These are phyloP conservation scores for Anagrus nilaparvatae DNA, from an alignment of 1,140 invertebrate genomes.

Conservation along the genomic window DNA sequence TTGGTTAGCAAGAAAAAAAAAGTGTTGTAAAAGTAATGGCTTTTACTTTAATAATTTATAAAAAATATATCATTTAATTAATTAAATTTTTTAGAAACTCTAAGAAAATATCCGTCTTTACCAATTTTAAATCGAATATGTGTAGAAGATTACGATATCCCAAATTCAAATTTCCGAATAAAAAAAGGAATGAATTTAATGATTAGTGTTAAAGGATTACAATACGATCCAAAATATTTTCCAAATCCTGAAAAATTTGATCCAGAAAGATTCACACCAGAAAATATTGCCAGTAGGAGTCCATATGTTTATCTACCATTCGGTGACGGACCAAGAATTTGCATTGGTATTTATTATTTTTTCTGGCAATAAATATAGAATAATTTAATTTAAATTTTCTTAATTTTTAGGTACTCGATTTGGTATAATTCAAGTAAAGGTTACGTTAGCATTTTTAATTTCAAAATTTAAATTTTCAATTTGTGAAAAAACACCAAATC, in stretches of 20 bases:
- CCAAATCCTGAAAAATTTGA: conserved; percentile 51
- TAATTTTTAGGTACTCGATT: conserved; percentile 30
- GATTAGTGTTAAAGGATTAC: conserved; percentile 24
- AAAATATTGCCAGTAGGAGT: conserved; percentile 31
- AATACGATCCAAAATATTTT: conserved; percentile 39
- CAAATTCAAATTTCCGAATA: conserved; percentile 21
- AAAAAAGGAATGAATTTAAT: conserved; percentile 23
- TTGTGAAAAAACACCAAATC: conserved; percentile 7
- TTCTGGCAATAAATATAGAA: too few relatives aligned
- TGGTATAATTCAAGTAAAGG: conserved; percentile 37
- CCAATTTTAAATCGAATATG: conserved; percentile 31
- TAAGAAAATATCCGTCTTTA: conserved; percentile 39
- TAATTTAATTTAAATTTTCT: too few relatives aligned
- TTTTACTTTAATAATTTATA: too few relatives aligned
- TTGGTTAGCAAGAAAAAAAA: too few relatives aligned
- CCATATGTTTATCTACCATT: conserved; percentile 44
- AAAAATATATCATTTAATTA: too few relatives aligned
- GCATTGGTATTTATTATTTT: conserved; percentile 33
- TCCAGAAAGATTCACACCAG: conserved; percentile 46
- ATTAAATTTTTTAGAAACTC: conserved; percentile 36
- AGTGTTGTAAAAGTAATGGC: too few relatives aligned
- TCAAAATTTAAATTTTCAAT: conserved; percentile 9
- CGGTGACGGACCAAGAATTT: conserved; percentile 48
- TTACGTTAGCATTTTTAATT: conserved; percentile 35
- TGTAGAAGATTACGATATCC: conserved; percentile 33